These are phyloP conservation scores for Aphelocoma coerulescens DNA, from an alignment of 2,113 vertebrate genomes.

Conservation along the genomic window DNA sequence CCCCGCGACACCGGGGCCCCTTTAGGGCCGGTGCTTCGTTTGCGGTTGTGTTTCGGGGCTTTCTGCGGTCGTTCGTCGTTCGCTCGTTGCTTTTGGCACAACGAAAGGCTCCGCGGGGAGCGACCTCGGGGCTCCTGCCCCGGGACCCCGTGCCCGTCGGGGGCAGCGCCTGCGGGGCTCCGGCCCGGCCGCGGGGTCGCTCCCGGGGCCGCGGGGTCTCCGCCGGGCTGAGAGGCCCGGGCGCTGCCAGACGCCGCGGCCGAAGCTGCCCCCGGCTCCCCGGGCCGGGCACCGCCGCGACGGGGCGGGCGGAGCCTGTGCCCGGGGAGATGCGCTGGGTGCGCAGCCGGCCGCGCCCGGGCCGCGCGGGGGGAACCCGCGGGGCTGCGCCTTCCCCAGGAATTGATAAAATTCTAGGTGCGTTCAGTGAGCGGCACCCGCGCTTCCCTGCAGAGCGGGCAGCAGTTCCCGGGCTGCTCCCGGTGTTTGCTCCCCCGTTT, in stretches of 20 bases:
- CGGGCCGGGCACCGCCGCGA: not conserved
- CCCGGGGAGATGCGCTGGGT: not conserved
- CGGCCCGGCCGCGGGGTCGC: not conserved
- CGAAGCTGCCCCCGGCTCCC: rapidly evolving
- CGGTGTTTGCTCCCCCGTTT: too few relatives aligned
- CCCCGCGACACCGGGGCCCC: not conserved
- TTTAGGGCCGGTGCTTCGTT: not conserved
- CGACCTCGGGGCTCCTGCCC: not conserved
- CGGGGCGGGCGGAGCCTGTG: not conserved
- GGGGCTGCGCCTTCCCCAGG: not conserved
- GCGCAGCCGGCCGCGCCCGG: not conserved
- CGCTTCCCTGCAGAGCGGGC: not conserved
- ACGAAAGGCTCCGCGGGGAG: not conserved
- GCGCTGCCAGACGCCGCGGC: not conserved
- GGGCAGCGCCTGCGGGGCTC: not conserved
- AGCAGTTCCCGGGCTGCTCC: not conserved
- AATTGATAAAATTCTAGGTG: rapidly evolving
- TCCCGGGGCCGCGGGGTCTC: not conserved
- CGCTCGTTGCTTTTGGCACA: not conserved
- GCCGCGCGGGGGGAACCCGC: not conserved
- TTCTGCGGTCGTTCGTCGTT: not conserved
- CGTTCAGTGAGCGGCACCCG: rapidly evolving
- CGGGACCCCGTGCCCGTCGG: not conserved
- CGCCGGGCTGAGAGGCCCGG: not conserved
- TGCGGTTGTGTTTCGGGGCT: not conserved